These are phyloP conservation scores for Dryocosmus kuriphilus DNA, from an alignment of 2,888 invertebrate species.

Conservation along the genomic window DNA sequence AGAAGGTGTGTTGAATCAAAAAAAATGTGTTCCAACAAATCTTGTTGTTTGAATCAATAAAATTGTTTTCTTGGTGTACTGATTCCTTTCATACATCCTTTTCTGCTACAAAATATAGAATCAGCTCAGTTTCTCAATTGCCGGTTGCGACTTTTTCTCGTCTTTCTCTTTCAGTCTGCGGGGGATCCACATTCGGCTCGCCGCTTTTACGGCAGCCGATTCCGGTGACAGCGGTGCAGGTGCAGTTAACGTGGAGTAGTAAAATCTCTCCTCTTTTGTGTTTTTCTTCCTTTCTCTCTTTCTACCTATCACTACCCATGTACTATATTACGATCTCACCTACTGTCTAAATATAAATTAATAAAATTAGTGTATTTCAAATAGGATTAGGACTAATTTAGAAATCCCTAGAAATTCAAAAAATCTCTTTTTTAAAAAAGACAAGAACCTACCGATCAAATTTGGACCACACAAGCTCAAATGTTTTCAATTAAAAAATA, in stretches of 20 bases:
- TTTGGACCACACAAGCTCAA: too few species aligned
- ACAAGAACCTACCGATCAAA: too few species aligned
- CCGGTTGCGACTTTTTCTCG: not conserved
- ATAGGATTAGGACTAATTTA: too few species aligned
- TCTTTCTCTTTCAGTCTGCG: conserved; percentile 2
- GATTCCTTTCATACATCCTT: not conserved
- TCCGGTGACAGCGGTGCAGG: conserved; percentile 25
- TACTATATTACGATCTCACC: not conserved
- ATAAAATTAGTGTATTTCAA: too few species aligned
- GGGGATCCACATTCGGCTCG: conserved; percentile 5
- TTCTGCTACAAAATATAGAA: not conserved
- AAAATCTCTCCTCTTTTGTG: not conserved
- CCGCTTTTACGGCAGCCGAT: not conserved
- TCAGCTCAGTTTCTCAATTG: not conserved
- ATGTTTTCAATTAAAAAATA: too few species aligned
- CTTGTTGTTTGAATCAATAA: too few species aligned
- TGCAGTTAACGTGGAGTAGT: conserved; percentile 19
- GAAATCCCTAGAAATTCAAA: too few species aligned
- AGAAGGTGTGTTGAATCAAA: too few species aligned
- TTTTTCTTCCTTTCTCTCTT: conserved; percentile 6
- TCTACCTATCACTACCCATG: not conserved
- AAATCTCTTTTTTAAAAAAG: too few species aligned
- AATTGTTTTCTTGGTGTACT: too few species aligned
- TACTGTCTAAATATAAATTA: not conserved
- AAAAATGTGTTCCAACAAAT: too few species aligned